Percentiles rank a stretch among this genome's conserved stretches.
These are phyloP conservation scores for Thaleichthys pacificus DNA, from an alignment of 2,797 vertebrate species.

Conservation along the genomic window DNA sequence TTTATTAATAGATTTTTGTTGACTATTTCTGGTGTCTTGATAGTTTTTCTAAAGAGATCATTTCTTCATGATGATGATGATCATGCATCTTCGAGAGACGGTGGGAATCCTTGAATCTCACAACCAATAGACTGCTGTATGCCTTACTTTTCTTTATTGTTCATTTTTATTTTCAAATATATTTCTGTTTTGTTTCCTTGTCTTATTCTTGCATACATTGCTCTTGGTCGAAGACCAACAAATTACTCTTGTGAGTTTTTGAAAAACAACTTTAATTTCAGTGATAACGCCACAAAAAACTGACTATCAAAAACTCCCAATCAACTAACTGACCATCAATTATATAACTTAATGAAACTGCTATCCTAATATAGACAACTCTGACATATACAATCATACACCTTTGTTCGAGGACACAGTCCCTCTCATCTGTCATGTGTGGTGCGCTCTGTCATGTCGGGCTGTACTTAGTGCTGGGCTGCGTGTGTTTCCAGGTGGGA, in stretches of 20 bases:
- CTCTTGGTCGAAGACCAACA: slow-evolving; percentile 30
- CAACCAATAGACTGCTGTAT: slow-evolving; percentile 67
- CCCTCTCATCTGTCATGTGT: neutral
- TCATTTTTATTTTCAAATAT: slow-evolving; percentile 22
- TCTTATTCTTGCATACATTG: slow-evolving; percentile 36
- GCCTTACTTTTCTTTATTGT: slow-evolving; percentile 39
- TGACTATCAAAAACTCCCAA: slow-evolving; percentile 15
- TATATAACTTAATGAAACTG: slow-evolving; percentile 23
- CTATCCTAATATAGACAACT: neutral
- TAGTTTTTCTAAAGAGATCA: neutral
- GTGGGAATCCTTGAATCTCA: slow-evolving; percentile 50
- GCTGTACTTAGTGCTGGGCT: neutral
- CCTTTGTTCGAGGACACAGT: no score
- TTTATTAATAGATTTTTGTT: slow-evolving; percentile 29
- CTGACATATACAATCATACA: no score
- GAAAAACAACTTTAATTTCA: slow-evolving; percentile 24
- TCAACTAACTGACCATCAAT: neutral
- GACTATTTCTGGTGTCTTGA: neutral
- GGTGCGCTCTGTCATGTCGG: slow-evolving; percentile 9
- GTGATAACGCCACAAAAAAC: slow-evolving; percentile 18
- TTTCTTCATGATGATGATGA: slow-evolving; percentile 18
- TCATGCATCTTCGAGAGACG: slow-evolving; percentile 45
- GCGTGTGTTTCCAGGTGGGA: slow-evolving; percentile 74
- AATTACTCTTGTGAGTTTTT: slow-evolving; percentile 23
- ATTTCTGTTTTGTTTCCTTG: slow-evolving; percentile 34